Conservation (phyloP, 2,113 vertebrate species). For the Pithys albifrons region DNA sequence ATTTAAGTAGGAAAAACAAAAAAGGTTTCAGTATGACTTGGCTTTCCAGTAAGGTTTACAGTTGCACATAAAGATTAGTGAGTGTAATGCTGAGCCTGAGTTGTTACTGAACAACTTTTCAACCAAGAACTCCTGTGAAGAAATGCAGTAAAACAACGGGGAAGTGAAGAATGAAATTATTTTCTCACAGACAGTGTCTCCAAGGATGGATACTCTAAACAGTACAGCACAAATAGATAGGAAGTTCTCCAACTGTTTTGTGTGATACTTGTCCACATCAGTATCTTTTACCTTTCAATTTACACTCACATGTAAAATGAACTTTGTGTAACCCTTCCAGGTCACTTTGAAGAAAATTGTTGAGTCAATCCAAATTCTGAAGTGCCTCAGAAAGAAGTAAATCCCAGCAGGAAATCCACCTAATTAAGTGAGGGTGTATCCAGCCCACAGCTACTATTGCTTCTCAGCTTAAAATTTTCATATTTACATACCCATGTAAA, state of each 20-base stretch:
- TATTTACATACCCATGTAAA: slow-evolving; percentile 5
- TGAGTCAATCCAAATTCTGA: slow-evolving; percentile 17
- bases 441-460: slow-evolving; percentile 13
- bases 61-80: background rate
- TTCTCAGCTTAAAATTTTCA: slow-evolving; percentile 25
- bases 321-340: slow-evolving; percentile 1
- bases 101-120: background rate
- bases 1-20: background rate
- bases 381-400: slow-evolving; percentile 9
- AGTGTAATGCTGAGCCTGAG: background rate
- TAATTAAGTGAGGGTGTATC: slow-evolving; percentile 37
- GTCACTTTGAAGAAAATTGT: slow-evolving; percentile 32
- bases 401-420: slow-evolving; percentile 44
- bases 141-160: background rate
- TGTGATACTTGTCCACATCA: background rate
- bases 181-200: background rate
- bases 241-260: background rate
- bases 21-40: background rate
- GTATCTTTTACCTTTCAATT: background rate
- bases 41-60: background rate
- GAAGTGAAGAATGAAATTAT: background rate
- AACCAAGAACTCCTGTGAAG: background rate
- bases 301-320: background rate
- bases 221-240: background rate
- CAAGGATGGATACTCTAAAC: background rate